Percentiles rank a stretch among this genome's conserved stretches.
phyloP scores from a whole-genome alignment of 92 coral and sea anemone genomes.

The Ricordea florida region DNA sequence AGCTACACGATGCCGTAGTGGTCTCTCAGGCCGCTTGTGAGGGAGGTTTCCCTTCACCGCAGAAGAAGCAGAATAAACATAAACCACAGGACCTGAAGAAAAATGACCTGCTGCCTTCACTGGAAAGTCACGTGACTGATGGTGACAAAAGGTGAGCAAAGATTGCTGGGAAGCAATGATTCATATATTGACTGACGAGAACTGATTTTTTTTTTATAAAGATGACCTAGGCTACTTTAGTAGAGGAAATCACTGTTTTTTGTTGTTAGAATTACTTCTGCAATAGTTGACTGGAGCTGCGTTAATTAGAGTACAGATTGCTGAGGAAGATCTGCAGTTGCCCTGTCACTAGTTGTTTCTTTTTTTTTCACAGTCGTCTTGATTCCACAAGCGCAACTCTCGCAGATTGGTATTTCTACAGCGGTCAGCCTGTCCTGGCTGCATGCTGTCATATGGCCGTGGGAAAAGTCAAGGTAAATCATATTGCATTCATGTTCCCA shows the following conservation, averaged over 20 bases:
- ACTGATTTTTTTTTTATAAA: no score
- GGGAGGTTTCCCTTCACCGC: slow-evolving; percentile 60
- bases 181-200: not conserved
- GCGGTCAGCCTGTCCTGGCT: slow-evolving; percentile 92
- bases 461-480: slow-evolving; percentile 79
- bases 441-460: slow-evolving; percentile 97
- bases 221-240: no score
- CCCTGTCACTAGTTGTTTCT: not conserved
- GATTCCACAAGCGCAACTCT: slow-evolving; percentile 73
- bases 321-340: no score
- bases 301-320: no score
- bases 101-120: slow-evolving; percentile 70
- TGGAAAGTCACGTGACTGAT: slow-evolving; percentile 51
- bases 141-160: slow-evolving; percentile 47
- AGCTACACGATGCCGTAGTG: slow-evolving; percentile 91
- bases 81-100: slow-evolving; percentile 57
- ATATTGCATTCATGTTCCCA: no score
- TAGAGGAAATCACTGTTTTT: no score
- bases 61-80: slow-evolving; percentile 47
- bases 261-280: no score
- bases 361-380: slow-evolving; percentile 48
- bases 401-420: slow-evolving; percentile 93
- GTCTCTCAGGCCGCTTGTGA: slow-evolving; percentile 95
- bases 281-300: no score
- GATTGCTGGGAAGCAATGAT: not conserved